Percentiles rank a stretch among this genome's conserved stretches.
Evolutionary conservation across 2,888 invertebrate genomes (phyloP).

Genomic region (Tetragnatha montana): DNA sequence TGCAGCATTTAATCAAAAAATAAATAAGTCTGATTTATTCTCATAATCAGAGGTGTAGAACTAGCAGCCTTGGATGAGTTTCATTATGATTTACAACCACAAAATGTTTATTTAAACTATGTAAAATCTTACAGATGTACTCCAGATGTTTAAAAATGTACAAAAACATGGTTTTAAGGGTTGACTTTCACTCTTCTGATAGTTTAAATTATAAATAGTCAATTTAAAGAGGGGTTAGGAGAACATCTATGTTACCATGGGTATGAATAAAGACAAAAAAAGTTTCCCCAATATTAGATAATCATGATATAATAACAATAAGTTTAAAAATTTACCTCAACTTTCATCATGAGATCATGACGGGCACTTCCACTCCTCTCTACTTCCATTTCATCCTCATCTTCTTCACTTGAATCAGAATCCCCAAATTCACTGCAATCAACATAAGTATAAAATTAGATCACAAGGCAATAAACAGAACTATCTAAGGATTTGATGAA

Average conservation of each 20-base stretch:
- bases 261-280: neutral
- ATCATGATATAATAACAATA: too few relatives aligned
- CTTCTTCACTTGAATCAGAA: conserved; percentile 84
- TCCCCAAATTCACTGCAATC: conserved; percentile 70
- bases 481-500: too few relatives aligned
- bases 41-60: too few relatives aligned
- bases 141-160: neutral
- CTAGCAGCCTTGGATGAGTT: too few relatives aligned
- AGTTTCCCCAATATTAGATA: neutral
- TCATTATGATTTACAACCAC: too few relatives aligned
- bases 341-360: conserved; percentile 86
- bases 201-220: neutral
- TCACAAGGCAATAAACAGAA: too few relatives aligned
- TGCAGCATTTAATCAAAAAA: too few relatives aligned
- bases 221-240: neutral
- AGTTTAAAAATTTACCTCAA: conserved; percentile 73
- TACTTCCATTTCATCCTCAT: conserved; percentile 83
- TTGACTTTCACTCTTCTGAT: neutral
- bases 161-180: neutral
- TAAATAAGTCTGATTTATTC: too few relatives aligned
- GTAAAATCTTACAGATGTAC: too few relatives aligned
- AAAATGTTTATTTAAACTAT: too few relatives aligned
- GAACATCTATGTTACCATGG: neutral
- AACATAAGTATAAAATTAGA: neutral
- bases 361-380: conserved; percentile 83